A percentile compares a stretch with the other conserved stretches of the same genome.
phyloP scores from a whole-genome alignment of 1,140 invertebrate species.

The Pteromalus puparum region DNA sequence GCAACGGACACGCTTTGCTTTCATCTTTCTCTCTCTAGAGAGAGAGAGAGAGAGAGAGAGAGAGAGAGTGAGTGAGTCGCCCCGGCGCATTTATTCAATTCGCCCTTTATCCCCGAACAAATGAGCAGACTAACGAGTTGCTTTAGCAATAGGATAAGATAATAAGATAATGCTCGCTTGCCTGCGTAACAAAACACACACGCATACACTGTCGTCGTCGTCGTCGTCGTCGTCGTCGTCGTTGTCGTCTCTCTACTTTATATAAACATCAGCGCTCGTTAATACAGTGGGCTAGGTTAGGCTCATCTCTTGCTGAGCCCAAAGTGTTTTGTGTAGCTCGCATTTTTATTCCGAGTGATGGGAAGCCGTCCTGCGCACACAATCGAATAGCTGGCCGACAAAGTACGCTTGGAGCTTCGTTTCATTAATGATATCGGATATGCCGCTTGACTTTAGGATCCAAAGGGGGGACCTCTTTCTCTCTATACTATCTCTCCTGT shows the following conservation, averaged over 20 bases:
- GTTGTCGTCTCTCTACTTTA: too few relatives aligned
- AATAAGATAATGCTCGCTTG: slow-evolving; percentile 35
- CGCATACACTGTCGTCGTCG: background rate
- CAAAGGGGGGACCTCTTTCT: background rate
- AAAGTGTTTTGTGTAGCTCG: slow-evolving; percentile 35
- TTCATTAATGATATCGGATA: slow-evolving; percentile 43
- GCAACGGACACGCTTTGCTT: background rate
- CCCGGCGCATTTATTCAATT: slow-evolving; percentile 36
- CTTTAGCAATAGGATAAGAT: slow-evolving; percentile 29
- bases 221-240: too few relatives aligned
- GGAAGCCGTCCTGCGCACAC: slow-evolving; percentile 18
- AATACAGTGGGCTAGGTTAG: slow-evolving; percentile 2
- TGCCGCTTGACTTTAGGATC: slow-evolving; percentile 25
- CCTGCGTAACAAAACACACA: background rate
- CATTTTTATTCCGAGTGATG: slow-evolving; percentile 3
- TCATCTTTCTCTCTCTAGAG: background rate
- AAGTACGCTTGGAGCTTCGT: background rate
- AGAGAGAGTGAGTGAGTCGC: too few relatives aligned
- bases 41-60: too few relatives aligned
- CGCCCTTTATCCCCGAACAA: slow-evolving; percentile 32
- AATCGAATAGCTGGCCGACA: slow-evolving; percentile 32
- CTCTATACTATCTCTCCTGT: too few relatives aligned
- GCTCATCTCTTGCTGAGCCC: background rate
- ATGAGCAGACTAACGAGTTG: slow-evolving; percentile 37
- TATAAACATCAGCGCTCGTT: background rate